Evolutionary conservation across 35 echinoderm and acorn worm species (phyloP).

Genomic region (Eucidaris tribuloides): DNA sequence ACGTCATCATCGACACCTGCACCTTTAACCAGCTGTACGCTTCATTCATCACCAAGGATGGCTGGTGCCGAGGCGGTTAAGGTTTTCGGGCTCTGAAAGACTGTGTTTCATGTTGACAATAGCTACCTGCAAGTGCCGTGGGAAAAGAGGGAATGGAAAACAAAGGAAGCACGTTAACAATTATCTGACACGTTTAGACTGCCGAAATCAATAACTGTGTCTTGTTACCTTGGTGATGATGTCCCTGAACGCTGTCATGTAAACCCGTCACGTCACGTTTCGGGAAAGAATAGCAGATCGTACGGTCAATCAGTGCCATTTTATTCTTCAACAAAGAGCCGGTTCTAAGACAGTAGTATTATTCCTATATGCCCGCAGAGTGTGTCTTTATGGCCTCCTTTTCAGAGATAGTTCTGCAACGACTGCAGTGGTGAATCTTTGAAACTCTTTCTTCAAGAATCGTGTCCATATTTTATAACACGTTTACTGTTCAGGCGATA

Average conservation of each 20-base stretch:
- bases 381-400: too few relatives aligned
- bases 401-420: too few relatives aligned
- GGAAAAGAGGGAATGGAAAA: constrained; percentile 16
- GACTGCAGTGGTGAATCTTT: too few relatives aligned
- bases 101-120: constrained; percentile 69
- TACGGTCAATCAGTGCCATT: not conserved
- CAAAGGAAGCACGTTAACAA: not conserved
- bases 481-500: too few relatives aligned
- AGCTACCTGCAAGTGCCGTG: constrained; percentile 32
- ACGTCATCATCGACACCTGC: too few relatives aligned
- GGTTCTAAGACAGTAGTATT: too few relatives aligned
- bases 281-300: not conserved
- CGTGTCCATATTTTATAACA: too few relatives aligned
- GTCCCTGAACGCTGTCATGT: not conserved
- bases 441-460: too few relatives aligned
- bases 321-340: not conserved
- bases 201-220: not conserved
- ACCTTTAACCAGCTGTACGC: too few relatives aligned
- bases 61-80: constrained; percentile 35
- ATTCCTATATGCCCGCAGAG: too few relatives aligned
- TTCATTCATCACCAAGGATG: not conserved
- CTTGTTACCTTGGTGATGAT: not conserved
- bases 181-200: not conserved
- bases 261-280: not conserved
- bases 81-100: constrained; percentile 49